These are phyloP conservation scores for Columbina picui DNA, from an alignment of 2,113 vertebrate species.

Conservation along the genomic window DNA sequence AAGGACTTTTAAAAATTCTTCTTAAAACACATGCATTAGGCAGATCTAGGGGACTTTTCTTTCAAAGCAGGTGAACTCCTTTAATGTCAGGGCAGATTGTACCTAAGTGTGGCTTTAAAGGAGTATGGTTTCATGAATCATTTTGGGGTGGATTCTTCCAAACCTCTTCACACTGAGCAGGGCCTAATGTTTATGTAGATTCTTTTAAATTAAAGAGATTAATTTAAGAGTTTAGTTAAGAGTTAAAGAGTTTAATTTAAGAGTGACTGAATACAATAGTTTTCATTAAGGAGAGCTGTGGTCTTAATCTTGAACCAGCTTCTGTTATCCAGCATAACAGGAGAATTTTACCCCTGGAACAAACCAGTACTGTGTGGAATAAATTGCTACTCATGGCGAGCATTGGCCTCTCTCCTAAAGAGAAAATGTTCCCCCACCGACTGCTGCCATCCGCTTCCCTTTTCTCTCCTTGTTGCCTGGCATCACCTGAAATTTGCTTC, in stretches of 20 bases:
- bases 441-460: background rate
- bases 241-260: slow-evolving; percentile 36
- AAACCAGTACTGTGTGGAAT: background rate
- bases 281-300: background rate
- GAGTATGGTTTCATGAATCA: slow-evolving; percentile 56
- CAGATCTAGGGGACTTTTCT: background rate
- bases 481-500: background rate
- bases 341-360: background rate
- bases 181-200: slow-evolving; percentile 42
- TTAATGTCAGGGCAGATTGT: slow-evolving; percentile 34
- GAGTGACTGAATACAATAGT: background rate
- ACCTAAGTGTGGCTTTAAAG: slow-evolving; percentile 24
- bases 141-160: slow-evolving; percentile 47
- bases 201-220: slow-evolving; percentile 34
- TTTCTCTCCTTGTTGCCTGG: background rate
- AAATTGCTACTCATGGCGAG: background rate
- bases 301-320: background rate
- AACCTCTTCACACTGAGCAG: slow-evolving; percentile 22
- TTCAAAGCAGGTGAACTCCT: slow-evolving; percentile 71
- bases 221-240: slow-evolving; percentile 37
- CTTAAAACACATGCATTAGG: background rate
- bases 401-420: background rate
- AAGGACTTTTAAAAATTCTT: background rate
- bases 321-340: background rate
- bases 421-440: background rate